Percentiles rank a stretch among this genome's conserved stretches.
Evolutionary conservation across 1,140 invertebrate species (phyloP).

Genomic region (Lasaia peninsularis): DNA sequence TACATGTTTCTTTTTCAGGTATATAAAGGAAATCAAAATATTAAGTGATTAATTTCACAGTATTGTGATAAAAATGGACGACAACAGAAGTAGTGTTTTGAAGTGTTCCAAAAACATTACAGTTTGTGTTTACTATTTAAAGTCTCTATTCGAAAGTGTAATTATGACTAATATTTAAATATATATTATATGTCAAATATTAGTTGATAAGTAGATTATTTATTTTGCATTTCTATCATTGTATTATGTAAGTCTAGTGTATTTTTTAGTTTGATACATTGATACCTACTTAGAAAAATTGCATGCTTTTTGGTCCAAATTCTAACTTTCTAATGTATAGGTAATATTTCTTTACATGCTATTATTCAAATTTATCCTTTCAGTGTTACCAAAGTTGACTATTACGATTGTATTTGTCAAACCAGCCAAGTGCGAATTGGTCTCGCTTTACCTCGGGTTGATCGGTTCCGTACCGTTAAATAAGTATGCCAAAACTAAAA

Average conservation of each 20-base stretch:
- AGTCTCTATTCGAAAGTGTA: slow-evolving; percentile 10
- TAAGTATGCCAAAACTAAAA: too few species aligned
- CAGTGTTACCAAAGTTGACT: too few species aligned
- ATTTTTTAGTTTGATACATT: neutral
- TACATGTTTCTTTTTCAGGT: slow-evolving; percentile 29
- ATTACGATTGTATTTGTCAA: too few species aligned
- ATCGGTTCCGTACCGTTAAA: too few species aligned
- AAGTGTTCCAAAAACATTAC: slow-evolving; percentile 40
- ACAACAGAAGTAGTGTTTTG: slow-evolving; percentile 2
- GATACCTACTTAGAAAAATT: neutral
- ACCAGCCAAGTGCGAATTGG: too few species aligned
- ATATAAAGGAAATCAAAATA: slow-evolving; percentile 23
- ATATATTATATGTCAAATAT: neutral
- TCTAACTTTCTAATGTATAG: too few species aligned
- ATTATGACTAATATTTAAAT: slow-evolving; percentile 6
- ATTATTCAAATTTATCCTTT: too few species aligned
- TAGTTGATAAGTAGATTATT: slow-evolving; percentile 5
- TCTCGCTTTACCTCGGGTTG: too few species aligned
- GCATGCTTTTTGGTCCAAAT: neutral
- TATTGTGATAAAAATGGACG: slow-evolving; percentile 61
- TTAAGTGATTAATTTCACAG: slow-evolving; percentile 45
- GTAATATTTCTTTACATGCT: too few species aligned
- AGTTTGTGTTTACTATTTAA: slow-evolving; percentile 11
- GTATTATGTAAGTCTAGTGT: neutral
- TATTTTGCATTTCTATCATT: slow-evolving; percentile 6